A percentile compares a stretch with the other conserved stretches of the same genome.
Conservation (phyloP, 2,113 vertebrate genomes). For the Silurus glanis region DNA sequence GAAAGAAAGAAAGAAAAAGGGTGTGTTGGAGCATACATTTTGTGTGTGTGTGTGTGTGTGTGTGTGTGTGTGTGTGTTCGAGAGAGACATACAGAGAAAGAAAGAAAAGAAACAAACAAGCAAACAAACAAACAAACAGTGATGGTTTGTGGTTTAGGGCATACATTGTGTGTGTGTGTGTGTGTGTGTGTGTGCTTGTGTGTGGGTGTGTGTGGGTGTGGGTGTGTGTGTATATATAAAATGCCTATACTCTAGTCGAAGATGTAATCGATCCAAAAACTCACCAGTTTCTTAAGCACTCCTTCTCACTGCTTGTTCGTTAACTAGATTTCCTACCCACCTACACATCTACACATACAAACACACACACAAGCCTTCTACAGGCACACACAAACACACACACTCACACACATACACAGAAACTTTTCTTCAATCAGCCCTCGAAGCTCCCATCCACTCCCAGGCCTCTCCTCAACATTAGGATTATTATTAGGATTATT, state of each 20-base stretch:
- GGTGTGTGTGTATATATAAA: neutral
- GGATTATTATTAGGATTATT: conserved; percentile 73
- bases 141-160: neutral
- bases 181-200: neutral
- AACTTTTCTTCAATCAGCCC: conserved; percentile 48
- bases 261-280: conserved; percentile 18
- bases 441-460: conserved; percentile 75
- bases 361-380: neutral
- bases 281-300: conserved; percentile 60
- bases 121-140: neutral
- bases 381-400: neutral
- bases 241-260: neutral
- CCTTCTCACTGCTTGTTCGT: conserved; percentile 70
- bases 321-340: conserved; percentile 70
- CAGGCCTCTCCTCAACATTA: conserved; percentile 59
- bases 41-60: too few species aligned
- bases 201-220: conserved; percentile 17
- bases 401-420: conserved; percentile 6
- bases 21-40: too few species aligned
- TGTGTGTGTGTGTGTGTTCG: too few species aligned
- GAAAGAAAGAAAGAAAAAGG: too few species aligned
- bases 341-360: conserved; percentile 67
- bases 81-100: too few species aligned
- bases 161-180: too few species aligned
- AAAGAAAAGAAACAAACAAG: neutral